Base-by-base conservation (phyloP, 2,797 vertebrate species). In the Serranus cabrilla region DNA sequence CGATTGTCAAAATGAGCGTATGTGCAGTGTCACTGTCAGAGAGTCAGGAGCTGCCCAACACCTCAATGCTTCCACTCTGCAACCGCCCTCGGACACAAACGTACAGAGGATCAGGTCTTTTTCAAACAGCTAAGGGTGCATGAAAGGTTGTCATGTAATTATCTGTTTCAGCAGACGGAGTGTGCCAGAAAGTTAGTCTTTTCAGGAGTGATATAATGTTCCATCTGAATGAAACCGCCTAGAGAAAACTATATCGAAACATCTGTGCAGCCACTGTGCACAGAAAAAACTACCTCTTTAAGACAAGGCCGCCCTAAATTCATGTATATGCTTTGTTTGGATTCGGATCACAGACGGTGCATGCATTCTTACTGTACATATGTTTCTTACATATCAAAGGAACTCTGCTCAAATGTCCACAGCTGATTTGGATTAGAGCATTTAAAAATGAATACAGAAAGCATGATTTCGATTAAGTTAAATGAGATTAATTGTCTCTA, bases 11-110 rank as follows among this genome's bases (percentile, higher is more conserved):
- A 67, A 76, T 78, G 80, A 73, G 65, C 42, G 1, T 45, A 62
- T 94, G 93, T 83, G 67, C 81, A 93, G 81, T 88, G 87, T 95
- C 89, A 92, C 74, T 92, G 92, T 94, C 92, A 91, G 62, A 66
- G 31, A 61, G 58, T 75, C 42, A 62, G 72, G 50, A 62, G 20
- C 83, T 74, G 78, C 81, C 85, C 84, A 75, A 69, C 70, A 78
- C 69, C 76, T 82, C 75, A 27, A 11, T 11, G 72, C 60, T 65
- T 82, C 56, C 47, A 58, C 58, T 63, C 66, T 60, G 46, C 57
- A 74, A 10, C 76, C 46, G 42, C 74, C 55, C 18, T 59, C 46
- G 14, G 40, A 61, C 45, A 65, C 55, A 61, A 20, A 71, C 37
- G 49, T 12, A 20, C 37, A 40, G 34, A 66, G 2, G 37, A 65